Percentiles rank a stretch among this genome's conserved stretches.
Evolutionary conservation across 2,888 invertebrate species (phyloP).

Genomic region (Acronicta psi): DNA sequence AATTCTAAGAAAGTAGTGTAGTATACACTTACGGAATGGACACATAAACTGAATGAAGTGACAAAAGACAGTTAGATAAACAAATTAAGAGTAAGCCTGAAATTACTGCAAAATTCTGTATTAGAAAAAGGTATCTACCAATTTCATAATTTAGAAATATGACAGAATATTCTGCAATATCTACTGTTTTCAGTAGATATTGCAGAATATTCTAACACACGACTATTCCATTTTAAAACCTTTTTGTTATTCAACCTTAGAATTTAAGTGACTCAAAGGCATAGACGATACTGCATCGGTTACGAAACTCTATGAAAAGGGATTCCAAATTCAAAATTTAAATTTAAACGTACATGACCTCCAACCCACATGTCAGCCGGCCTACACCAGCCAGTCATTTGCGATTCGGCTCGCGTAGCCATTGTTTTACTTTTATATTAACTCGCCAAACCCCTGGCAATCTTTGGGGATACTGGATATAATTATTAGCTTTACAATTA

Average conservation of each 20-base stretch:
- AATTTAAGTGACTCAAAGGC: neutral
- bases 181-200: too few relatives aligned
- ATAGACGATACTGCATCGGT: conserved; percentile 18
- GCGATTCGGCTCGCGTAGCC: conserved; percentile 82
- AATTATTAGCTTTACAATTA: conserved; percentile 33
- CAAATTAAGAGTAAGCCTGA: too few relatives aligned
- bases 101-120: too few relatives aligned
- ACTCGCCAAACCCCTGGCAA: conserved; percentile 60
- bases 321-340: conserved; percentile 69
- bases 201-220: too few relatives aligned
- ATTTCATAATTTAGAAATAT: too few relatives aligned
- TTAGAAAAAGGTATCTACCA: too few relatives aligned
- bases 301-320: conserved; percentile 53
- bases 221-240: too few relatives aligned
- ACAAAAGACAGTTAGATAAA: too few relatives aligned
- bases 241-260: neutral
- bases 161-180: too few relatives aligned
- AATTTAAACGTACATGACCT: conserved; percentile 79
- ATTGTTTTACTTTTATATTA: conserved; percentile 84
- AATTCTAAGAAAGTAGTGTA: too few relatives aligned
- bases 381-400: conserved; percentile 81
- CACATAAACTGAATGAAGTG: too few relatives aligned
- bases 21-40: too few relatives aligned
- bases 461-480: conserved; percentile 61
- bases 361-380: conserved; percentile 83